Evolutionary conservation across 2,888 invertebrate species (phyloP), one percentile per base, ranked within the genome.

Genomic region (Parnassius apollo): DNA sequence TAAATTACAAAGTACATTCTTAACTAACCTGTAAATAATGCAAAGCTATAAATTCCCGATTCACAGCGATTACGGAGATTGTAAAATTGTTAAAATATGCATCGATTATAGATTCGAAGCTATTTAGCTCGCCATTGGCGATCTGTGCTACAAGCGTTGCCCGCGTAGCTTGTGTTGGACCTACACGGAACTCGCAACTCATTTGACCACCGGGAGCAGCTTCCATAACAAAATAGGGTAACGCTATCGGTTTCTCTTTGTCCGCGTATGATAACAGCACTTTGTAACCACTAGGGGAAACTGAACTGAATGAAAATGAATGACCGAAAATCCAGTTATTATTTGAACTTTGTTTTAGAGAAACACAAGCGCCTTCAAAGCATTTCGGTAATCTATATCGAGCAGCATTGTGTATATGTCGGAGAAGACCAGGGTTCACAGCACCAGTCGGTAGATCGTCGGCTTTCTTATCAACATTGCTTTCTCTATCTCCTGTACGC

Each of bases 141-240:
- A 91, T 73, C 66, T 91, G 91, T 3, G 88, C 79, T 1, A 91
- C 85, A 2, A 91, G 72, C 0, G 88, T 85, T 0, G 91, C 91
- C 18, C 91, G 76, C 0, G 88, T 85, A 3, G 75, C 73, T 1
- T 70, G 69, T 0, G 86, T 76, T 0, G 91, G 91, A 0, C 82
- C 84, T 35, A 89, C 90, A 0, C 91, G 88, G 61, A 85, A 76
- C 65, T 91, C 90, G 62, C 86, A 86, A 69, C 91, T 91, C 81
- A 89, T 76, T 70, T 91, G 90, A 1, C 92, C 91, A 0, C 91
- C 90, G 0, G 92, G 92, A 0, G 92, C 89, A 3, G 88, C 85
- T 69, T 91, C 91, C 88, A 91, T 85, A 57, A 91, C 83, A 52
- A 91, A 91, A 66, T 91, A 91, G 0, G 90, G 90, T 60, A 91